Evolutionary conservation across 2,888 invertebrate genomes (phyloP).

Genomic region (Philhelius pedissequus): DNA sequence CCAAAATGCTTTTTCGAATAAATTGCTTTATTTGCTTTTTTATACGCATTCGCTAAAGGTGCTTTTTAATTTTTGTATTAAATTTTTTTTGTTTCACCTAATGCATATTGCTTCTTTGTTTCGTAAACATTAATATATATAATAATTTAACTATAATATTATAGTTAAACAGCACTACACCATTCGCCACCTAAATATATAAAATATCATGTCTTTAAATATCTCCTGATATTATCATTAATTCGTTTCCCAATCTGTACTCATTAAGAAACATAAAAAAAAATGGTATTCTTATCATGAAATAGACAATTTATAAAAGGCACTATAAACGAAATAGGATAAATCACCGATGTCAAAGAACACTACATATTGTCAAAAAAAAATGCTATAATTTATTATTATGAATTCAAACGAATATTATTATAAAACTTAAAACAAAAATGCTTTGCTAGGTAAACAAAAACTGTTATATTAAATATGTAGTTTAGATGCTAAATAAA

Average conservation of each 20-base stretch:
- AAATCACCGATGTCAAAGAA: conserved; percentile 52
- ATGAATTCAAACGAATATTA: background rate
- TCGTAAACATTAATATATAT: background rate
- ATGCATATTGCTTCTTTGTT: background rate
- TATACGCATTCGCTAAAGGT: too few species aligned
- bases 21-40: too few species aligned
- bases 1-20: too few species aligned
- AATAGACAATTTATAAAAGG: background rate
- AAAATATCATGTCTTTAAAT: background rate
- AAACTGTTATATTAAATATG: conserved; percentile 46
- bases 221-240: background rate
- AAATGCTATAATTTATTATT: conserved; percentile 10
- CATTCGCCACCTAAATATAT: background rate
- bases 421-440: background rate
- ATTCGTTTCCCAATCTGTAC: conserved; percentile 1
- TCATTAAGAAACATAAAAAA: conserved; percentile 27
- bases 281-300: background rate
- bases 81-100: too few species aligned
- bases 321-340: conserved; percentile 19
- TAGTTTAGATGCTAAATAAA: conserved; percentile 48
- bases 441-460: conserved; percentile 53
- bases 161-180: background rate
- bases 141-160: too few species aligned
- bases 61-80: too few species aligned
- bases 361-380: conserved; percentile 31